These are phyloP conservation scores for Tenrec ecaudatus DNA, from an alignment of 2,113 vertebrate species.

Conservation along the genomic window DNA sequence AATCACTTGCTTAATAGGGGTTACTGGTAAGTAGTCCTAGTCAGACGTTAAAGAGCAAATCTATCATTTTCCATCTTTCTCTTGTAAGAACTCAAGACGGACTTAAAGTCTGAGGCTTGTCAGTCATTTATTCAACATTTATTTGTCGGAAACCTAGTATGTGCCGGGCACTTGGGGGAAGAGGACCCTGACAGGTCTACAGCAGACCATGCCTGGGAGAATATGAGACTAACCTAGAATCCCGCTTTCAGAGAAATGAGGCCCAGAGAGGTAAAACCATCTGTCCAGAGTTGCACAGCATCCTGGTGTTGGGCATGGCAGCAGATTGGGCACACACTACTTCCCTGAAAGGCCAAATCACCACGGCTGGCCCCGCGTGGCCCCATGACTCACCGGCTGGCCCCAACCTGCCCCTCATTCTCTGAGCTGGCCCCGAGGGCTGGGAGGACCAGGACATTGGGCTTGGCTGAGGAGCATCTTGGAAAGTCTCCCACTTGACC, in stretches of 20 bases:
- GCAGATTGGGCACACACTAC: not conserved
- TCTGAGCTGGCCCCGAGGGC: not conserved
- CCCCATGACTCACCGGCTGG: not conserved
- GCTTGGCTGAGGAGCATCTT: constrained; percentile 62
- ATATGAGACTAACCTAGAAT: not conserved
- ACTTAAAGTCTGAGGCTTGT: not conserved
- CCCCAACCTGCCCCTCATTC: not conserved
- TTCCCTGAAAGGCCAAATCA: not conserved
- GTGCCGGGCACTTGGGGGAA: not conserved
- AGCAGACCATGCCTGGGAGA: not conserved
- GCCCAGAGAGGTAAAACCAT: constrained; percentile 18
- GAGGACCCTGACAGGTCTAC: not conserved
- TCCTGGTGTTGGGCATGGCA: not conserved
- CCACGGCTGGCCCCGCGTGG: not conserved
- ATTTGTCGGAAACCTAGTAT: not conserved
- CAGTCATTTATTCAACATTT: not conserved
- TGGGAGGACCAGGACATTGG: constrained; percentile 20
- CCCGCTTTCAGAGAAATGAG: constrained; percentile 16
- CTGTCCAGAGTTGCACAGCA: not conserved
- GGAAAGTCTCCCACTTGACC: constrained; percentile 80
- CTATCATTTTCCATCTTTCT: not conserved
- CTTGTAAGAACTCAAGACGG: not conserved
- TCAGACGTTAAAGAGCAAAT: constrained; percentile 50
- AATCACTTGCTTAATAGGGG: constrained; percentile 44
- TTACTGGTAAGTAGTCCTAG: not conserved